Evolutionary conservation across 2,113 vertebrate genomes (phyloP), one percentile per base, ranked within the genome.

Genomic region (Eretmochelys imbricata): DNA sequence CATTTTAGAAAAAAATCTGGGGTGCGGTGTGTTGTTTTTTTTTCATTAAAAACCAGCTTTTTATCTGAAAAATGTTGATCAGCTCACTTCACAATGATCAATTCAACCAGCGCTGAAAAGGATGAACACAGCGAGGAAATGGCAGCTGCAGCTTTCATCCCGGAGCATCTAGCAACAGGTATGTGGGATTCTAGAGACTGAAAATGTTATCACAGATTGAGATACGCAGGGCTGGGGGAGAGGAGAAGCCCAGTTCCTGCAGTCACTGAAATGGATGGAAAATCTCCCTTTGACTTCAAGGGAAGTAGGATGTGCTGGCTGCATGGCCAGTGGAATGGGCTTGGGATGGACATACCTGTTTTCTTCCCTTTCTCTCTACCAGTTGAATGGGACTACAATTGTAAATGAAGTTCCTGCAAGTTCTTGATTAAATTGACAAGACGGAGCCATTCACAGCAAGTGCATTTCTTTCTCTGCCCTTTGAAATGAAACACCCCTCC

Each of bases 371-470:
- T 42, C 51, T 86, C 35, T 1, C 1, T 10, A 0, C 72, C 1
- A 5, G 75, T 57, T 3, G n/a, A 0, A 9, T 16, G n/a, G 84
- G 38, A 82, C 22, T 1, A 0, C 55, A 1, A 22, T 1, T 76
- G 75, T 25, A 88, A n/a, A 8, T 35, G 55, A 54, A 59, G 6
- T 3, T 0, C 9, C 0, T 0, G 29, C 1, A 42, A 5, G 3
- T 5, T 86, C 75, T 11, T 29, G 72, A 49, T 83, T 17, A 14
- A 87, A 80, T 2, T 0, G 76, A 42, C 53, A 84, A 80, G 88
- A 83, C 57, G 89, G 25, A 80, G 86, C 59, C 76, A 48, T 80
- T 85, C 91, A 87, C 75, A 96, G 84, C 48, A 31, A 54, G 42
- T 0, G 1, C 83, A 25, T 19, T 54, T 25, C 22, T 80, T 55